These are phyloP conservation scores for Paramuricea clavata DNA, from an alignment of 92 coral and sea anemone genomes.

Conservation along the genomic window DNA sequence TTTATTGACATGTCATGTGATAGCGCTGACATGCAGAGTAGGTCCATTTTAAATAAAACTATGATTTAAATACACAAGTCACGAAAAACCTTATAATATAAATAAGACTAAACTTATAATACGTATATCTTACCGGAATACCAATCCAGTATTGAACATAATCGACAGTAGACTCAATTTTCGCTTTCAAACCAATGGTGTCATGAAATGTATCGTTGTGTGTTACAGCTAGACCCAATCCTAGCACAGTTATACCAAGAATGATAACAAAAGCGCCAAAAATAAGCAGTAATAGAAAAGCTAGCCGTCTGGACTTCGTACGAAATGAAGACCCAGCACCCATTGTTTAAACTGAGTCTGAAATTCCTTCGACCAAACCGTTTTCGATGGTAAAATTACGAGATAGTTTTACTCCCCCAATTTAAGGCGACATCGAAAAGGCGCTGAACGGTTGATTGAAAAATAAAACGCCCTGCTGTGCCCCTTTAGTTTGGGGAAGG, in stretches of 20 bases:
- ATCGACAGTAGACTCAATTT: constrained; percentile 11
- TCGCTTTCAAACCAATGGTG: background rate
- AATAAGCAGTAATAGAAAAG: background rate
- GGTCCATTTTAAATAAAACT: too few species aligned
- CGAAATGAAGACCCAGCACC: background rate
- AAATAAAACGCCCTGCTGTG: constrained; percentile 4
- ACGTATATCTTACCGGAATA: constrained; percentile 38
- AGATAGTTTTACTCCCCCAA: background rate
- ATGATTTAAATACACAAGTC: too few species aligned
- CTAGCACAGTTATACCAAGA: constrained; percentile 24
- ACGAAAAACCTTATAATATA: too few species aligned
- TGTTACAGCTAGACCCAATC: constrained; percentile 32
- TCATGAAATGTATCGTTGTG: constrained; percentile 42
- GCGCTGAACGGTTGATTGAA: constrained; percentile 19
- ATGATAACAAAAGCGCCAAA: constrained; percentile 15
- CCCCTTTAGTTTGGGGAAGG: background rate
- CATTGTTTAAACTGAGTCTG: background rate
- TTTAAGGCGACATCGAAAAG: background rate
- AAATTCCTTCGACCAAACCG: background rate
- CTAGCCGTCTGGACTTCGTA: constrained; percentile 15
- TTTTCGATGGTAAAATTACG: background rate
- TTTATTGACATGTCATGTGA: too few species aligned
- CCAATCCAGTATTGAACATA: constrained; percentile 52
- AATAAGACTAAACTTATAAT: too few species aligned
- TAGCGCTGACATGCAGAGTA: too few species aligned